phyloP scores from a whole-genome alignment of 2,888 invertebrate genomes.

The Heteromurus nitidus region DNA sequence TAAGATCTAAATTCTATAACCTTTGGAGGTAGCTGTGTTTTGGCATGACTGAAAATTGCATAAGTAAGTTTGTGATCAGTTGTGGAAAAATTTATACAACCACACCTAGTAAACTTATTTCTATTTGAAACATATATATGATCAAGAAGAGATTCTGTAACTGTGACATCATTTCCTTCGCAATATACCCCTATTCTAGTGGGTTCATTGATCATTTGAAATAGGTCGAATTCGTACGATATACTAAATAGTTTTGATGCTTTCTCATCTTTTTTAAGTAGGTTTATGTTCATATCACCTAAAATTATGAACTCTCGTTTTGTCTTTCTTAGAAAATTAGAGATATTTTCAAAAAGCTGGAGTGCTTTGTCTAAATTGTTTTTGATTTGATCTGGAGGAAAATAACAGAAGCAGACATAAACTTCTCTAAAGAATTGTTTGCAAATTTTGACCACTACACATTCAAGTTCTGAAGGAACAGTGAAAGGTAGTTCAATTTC shows the following conservation, averaged over 20 bases:
- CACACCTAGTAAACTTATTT: background rate
- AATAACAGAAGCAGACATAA: background rate
- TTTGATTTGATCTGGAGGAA: background rate
- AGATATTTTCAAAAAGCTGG: background rate
- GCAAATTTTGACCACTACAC: slow-evolving; percentile 1
- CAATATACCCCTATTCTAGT: background rate
- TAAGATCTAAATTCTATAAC: slow-evolving; percentile 10
- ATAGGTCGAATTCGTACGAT: background rate
- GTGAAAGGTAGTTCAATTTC: background rate
- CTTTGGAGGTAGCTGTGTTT: background rate
- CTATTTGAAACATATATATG: slow-evolving; percentile 8
- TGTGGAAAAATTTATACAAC: background rate
- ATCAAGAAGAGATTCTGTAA: background rate
- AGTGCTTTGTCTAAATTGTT: background rate
- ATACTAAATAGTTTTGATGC: background rate
- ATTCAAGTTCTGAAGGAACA: background rate
- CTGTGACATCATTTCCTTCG: background rate
- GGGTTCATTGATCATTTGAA: background rate
- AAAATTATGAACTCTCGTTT: background rate
- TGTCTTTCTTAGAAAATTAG: background rate
- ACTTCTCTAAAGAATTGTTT: background rate
- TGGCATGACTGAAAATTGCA: background rate
- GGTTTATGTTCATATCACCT: slow-evolving; percentile 25
- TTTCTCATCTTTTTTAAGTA: background rate
- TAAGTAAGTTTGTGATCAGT: slow-evolving; percentile 8